Evolutionary conservation across 2,888 invertebrate genomes (phyloP).

Genomic region (Drosophila dives): DNA sequence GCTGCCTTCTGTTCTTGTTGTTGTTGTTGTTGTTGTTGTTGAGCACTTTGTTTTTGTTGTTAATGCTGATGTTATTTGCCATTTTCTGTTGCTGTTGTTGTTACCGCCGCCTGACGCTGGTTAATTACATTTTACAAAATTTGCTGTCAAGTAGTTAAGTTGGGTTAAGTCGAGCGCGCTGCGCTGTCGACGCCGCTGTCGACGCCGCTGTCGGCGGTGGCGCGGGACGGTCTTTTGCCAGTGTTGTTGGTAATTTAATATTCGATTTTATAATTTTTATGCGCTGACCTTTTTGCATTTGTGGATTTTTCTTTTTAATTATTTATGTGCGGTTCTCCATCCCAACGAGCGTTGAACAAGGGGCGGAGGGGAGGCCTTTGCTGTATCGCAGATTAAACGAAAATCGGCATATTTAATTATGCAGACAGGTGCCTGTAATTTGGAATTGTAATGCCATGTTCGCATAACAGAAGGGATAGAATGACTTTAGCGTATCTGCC

Average conservation of each 20-base stretch:
- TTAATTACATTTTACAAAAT: slow-evolving; percentile 84
- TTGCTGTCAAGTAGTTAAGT: slow-evolving; percentile 83
- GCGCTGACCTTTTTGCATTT: slow-evolving; percentile 79
- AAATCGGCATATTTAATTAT: slow-evolving; percentile 79
- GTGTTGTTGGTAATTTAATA: slow-evolving; percentile 76
- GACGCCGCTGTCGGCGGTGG: slow-evolving; percentile 16
- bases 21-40: slow-evolving; percentile 44
- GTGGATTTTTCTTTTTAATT: slow-evolving; percentile 80
- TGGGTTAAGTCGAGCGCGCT: slow-evolving; percentile 78
- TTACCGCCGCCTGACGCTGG: slow-evolving; percentile 72
- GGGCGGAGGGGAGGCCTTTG: background rate
- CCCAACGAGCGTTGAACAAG: slow-evolving; percentile 7
- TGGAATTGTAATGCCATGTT: slow-evolving; percentile 65
- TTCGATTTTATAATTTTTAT: slow-evolving; percentile 82
- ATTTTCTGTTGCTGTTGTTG: slow-evolving; percentile 31
- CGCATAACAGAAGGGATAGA: background rate
- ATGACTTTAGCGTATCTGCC: background rate
- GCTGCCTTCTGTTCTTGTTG: slow-evolving; percentile 18
- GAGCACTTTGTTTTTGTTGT: slow-evolving; percentile 62
- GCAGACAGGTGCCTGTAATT: slow-evolving; percentile 77
- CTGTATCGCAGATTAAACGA: slow-evolving; percentile 70
- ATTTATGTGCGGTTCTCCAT: slow-evolving; percentile 69
- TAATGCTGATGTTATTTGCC: slow-evolving; percentile 57
- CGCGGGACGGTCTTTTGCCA: slow-evolving; percentile 9
- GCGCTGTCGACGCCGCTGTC: slow-evolving; percentile 43